These are phyloP conservation scores for Ostrea edulis DNA, from an alignment of 1,140 invertebrate genomes.

Conservation along the genomic window DNA sequence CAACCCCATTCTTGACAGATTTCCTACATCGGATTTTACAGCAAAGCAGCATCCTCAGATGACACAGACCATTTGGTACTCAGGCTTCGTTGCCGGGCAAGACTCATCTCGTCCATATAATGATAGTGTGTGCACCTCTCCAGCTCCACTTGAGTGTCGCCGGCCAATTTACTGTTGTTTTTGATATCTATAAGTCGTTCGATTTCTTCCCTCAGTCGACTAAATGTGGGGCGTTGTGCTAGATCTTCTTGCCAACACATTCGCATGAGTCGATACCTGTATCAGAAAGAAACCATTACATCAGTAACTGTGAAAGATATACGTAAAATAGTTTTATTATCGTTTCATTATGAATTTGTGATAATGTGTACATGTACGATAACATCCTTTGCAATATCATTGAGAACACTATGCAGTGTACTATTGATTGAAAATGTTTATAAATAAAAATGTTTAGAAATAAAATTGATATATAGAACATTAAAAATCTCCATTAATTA, in stretches of 20 bases:
- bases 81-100: background rate
- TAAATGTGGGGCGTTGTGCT: slow-evolving; percentile 50
- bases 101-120: slow-evolving; percentile 55
- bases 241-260: slow-evolving; percentile 55
- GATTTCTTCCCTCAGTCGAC: slow-evolving; percentile 50
- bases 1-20: no score
- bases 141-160: slow-evolving; percentile 52
- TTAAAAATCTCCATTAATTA: no score
- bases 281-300: background rate
- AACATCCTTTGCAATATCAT: no score
- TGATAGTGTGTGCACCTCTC: slow-evolving; percentile 59
- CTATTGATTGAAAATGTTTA: no score
- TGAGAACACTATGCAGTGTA: no score
- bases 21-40: background rate
- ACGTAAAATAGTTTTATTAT: background rate
- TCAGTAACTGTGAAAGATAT: background rate
- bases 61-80: background rate
- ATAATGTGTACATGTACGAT: no score
- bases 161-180: slow-evolving; percentile 49
- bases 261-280: slow-evolving; percentile 55
- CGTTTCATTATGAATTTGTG: no score
- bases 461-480: no score
- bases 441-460: no score
- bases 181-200: slow-evolving; percentile 51
- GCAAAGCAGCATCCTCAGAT: slow-evolving; percentile 14